Percentiles rank a stretch among this genome's conserved stretches.
Conservation (phyloP, 2,888 invertebrate genomes). For the Erebia aethiops region DNA sequence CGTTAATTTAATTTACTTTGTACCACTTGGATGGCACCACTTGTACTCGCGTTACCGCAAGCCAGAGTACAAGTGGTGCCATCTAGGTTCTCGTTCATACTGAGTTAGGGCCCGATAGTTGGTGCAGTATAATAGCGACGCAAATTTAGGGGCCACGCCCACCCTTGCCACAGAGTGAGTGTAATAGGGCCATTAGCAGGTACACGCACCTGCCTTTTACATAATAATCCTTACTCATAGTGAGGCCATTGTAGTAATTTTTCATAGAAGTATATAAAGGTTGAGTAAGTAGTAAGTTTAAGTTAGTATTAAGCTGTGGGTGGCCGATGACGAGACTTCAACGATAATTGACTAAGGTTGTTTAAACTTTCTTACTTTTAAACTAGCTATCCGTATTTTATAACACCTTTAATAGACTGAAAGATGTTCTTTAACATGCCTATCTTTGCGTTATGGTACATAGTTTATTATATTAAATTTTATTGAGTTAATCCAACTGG, state of each 20-base stretch:
- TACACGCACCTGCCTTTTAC: conserved; percentile 6
- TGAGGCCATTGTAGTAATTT: conserved; percentile 6
- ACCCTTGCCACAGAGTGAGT: too few species aligned
- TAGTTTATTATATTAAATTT: background rate
- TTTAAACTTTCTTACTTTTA: background rate
- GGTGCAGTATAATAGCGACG: too few species aligned
- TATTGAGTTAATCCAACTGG: background rate
- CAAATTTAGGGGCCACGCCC: too few species aligned
- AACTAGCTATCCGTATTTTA: background rate
- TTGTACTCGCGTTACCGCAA: too few species aligned
- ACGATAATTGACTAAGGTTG: conserved; percentile 5
- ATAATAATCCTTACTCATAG: background rate
- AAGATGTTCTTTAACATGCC: too few species aligned
- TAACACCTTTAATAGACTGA: too few species aligned
- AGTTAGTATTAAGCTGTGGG: background rate
- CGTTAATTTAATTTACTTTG: too few species aligned
- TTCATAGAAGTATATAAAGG: conserved; percentile 11
- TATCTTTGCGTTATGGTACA: background rate
- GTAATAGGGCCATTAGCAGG: too few species aligned
- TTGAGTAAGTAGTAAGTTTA: background rate
- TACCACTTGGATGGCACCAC: too few species aligned
- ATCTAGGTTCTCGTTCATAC: too few species aligned
- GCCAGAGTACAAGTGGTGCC: too few species aligned
- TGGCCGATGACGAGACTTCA: background rate
- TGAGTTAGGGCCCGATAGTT: too few species aligned